Conservation (phyloP, 2,888 invertebrate species). For the Liodrosophila aerea region DNA sequence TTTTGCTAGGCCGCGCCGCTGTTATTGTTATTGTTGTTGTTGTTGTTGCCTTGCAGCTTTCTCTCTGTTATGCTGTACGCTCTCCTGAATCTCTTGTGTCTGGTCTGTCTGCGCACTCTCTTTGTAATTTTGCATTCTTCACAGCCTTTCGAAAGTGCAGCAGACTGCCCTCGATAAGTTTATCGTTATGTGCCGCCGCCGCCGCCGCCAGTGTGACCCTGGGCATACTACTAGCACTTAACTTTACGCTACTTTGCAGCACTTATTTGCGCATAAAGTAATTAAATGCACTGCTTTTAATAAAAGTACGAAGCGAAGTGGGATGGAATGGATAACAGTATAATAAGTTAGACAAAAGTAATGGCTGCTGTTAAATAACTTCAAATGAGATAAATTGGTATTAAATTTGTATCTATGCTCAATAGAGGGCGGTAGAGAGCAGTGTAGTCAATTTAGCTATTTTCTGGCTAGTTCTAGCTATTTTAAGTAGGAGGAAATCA, state of each 20-base stretch:
- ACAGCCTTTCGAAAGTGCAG: slow-evolving; percentile 31
- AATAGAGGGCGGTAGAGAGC: too few species aligned
- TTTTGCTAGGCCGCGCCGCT: slow-evolving; percentile 47
- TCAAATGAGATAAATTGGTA: too few species aligned
- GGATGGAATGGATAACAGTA: too few species aligned
- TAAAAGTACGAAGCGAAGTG: slow-evolving; percentile 3
- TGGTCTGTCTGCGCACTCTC: slow-evolving; percentile 29
- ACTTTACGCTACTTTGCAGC: slow-evolving; percentile 13
- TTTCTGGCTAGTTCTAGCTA: too few species aligned
- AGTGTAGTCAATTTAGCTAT: too few species aligned
- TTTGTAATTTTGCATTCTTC: slow-evolving; percentile 48
- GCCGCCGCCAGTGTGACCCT: not conserved
- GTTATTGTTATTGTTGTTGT: slow-evolving; percentile 20
- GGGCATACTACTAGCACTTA: slow-evolving; percentile 18
- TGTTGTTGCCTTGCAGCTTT: slow-evolving; percentile 53
- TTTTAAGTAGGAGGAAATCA: too few species aligned
- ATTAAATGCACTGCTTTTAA: slow-evolving; percentile 19
- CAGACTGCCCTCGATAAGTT: slow-evolving; percentile 10
- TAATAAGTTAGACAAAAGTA: too few species aligned
- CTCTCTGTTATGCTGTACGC: slow-evolving; percentile 43
- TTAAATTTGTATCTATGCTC: too few species aligned
- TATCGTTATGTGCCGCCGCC: not conserved
- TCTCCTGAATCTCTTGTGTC: too few species aligned
- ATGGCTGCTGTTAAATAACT: too few species aligned
- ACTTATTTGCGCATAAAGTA: slow-evolving; percentile 12